Base-by-base conservation (phyloP, 2,113 vertebrate species). In the Rynchops niger region DNA sequence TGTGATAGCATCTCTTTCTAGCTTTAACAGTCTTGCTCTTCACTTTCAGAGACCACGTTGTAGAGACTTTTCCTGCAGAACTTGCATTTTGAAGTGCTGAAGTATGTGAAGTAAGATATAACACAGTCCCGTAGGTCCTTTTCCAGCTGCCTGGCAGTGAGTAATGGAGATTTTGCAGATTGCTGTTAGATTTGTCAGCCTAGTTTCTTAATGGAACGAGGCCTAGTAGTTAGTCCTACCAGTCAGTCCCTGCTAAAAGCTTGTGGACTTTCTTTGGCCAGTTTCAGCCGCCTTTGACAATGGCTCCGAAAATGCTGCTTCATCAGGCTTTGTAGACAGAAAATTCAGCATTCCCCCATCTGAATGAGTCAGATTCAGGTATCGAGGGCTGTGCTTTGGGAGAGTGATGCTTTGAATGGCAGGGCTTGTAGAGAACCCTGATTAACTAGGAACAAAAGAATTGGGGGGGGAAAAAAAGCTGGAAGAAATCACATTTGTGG, bases 341-440 rank as follows among this genome's bases (percentile, higher is more conserved):
- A 90, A 30, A 53, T 22, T 50, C 49, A 25, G 5, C 2, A 2
- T 88, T 69, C 15, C 10, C 23, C 55, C 6, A 0, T 10, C 26
- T 30, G 27, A 3, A 12, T 5, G 26, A 5, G 23, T 5, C 5
- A 9, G 32, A 29, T 45, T 79, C 4, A 2, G 13, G 38, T 27
- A 9, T 43, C 0, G 4, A 15, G 0, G 1, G 23, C 14, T 4
- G 7, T 7, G 17, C 15, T 72, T 50, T 43, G 45, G 43, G 47
- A 12, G 47, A 42, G 27, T 0, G n/a, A 9, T 55, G 58, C 16
- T 79, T 30, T 30, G 32, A 62, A 8, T 6, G 42, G 42, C 36
- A 45, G 45, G 34, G 27, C 59, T 77, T 30, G 1, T 0, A 8
- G 40, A 45, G 42, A 27, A 23, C 50, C 20, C 58, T 76, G 56